Base-by-base conservation (phyloP, 2,113 vertebrate species). In the Cebidichthys violaceus region DNA sequence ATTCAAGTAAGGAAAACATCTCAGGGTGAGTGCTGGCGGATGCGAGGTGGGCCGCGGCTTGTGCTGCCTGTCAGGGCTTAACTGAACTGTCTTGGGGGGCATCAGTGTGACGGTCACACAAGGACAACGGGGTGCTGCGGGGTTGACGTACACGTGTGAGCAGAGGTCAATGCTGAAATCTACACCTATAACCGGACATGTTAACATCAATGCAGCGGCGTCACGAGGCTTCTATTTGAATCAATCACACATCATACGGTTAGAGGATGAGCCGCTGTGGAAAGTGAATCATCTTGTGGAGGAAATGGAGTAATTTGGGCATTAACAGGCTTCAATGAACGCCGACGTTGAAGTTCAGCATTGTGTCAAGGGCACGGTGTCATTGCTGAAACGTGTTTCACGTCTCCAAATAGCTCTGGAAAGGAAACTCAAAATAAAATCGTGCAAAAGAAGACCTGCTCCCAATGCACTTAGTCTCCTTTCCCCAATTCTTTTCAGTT, bases 1-100 rank as follows among this genome's bases (percentile, higher is more conserved):
- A 95, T 95, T 95, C 90, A 94, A 93, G 91, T 89, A 83, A 89
- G 83, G 82, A 77, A 92, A 94, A 91, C 83, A 92, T 92, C 84
- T 89, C 78, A 13, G 72, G 81, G 83, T 62, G 86, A 84, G 68
- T 1, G 47, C 73, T 27, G 75, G 59, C 39, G 75, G 86, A 64
- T 27, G n/a, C 57, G 80, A 81, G 82, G 80, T 70, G 81, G 41
- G 70, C 71, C 64, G 77, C 22, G 33, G 57, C 22, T 74, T 68
- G 43, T 11, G 87, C 79, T 82, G 47, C 85, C 70, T 39, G 83
- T 84, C 88, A 54, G 80, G 65, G 77, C 86, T 84, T 70, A 83
- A 65, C 64, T 24, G 72, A 85, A 75, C 73, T 45, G 75, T 92
- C 82, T 86, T 76, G 61, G 75, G 85, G 85, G 86, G 85, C 74